Base-by-base conservation (phyloP, 2,113 vertebrate genomes). In the Chaetodon auriga region DNA sequence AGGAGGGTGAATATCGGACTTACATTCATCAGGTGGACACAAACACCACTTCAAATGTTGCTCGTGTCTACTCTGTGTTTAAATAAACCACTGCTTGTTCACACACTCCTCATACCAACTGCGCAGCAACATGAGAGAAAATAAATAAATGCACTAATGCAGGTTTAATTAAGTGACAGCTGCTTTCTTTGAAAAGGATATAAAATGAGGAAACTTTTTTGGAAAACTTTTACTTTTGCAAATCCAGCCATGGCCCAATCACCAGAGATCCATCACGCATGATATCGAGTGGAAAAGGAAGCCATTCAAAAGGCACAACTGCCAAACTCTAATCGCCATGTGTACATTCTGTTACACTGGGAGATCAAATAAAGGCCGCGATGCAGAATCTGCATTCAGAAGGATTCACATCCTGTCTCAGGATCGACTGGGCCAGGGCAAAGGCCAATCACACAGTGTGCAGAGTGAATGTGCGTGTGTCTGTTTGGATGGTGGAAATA, bases 311-410 rank as follows among this genome's bases (percentile, higher is more conserved):
- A 1, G 51, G 53, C 30, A 13, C 45, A 63, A 55, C 68, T 87
- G 75, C 48, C 78, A 83, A 60, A 66, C n/a, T 81, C 76, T 55
- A 79, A 87, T 84, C 89, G 19, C 13, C 10, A 45, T 53, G 65
- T 89, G 63, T 57, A 48, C 36, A 41, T 64, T 69, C 38, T 82
- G 49, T 74, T 84, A 63, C 68, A 71, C 82, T 73, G 75, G 68
- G 65, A 73, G 72, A 49, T 87, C 68, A 70, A 85, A 90, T 72
- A 61, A 70, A 83, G 64, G 68, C 54, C 64, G 35, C 10, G n/a
- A 65, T 53, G 69, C 43, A 68, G 51, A 78, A 89, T 92, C 68
- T 87, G 82, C 84, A 92, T 93, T 86, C 89, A 89, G 48, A 77
- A 68, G 16, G 18, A 55, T 25, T 81, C 73, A 19, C 75, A 55